Evolutionary conservation across 2,888 invertebrate species (phyloP), one percentile per base, ranked within the genome.

Genomic region (Cloeon dipterum): DNA sequence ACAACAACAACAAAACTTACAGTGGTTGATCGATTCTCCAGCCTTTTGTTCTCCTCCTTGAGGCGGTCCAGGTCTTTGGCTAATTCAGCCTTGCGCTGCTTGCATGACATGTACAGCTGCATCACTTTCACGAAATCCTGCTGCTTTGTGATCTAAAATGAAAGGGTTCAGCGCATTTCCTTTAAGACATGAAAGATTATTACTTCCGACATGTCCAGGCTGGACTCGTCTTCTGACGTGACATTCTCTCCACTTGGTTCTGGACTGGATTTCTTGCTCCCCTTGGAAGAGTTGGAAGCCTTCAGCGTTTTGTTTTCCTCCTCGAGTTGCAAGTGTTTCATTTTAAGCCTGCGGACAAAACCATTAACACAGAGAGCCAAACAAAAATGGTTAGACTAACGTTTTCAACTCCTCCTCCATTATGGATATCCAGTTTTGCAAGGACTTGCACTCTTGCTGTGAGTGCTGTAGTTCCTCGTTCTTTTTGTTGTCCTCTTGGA

Each of bases 401-500:
- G 29, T n/a, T 29, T 16, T 5, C 16, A 29, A 14, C 29, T 29
- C 29, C 16, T 29, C 14, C 29, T 29, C 29, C 29, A 29, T 29
- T 7, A 29, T 29, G 29, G 29, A 29, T 7, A 29, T 29, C 29
- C 29, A 29, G 7, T n/a, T 16, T n/a, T 29, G 29, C 29, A 29
- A n/a, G n/a, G 29, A 29, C 16, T 29, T 16, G 16, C 29, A 29
- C n/a, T 29, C 29, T 16, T 29, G 29, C 29, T 14, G 8, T 13
- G n/a, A 29, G 7, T 14, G 29, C 16, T 7, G 14, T 5, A 29
- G 29, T 16, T 29, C 29, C 16, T 29, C 29, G n/a, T 11, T 7
- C 16, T 32, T 35, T 20, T 35, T 39, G 32, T 39, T 39, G 17
- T 39, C 39, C 17, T 39, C 39, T 17, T 34, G 35, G 10, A 34